Evolutionary conservation across 2,888 invertebrate genomes (phyloP), one percentile per base, ranked within the genome.

Genomic region (Mellilla xanthometata): DNA sequence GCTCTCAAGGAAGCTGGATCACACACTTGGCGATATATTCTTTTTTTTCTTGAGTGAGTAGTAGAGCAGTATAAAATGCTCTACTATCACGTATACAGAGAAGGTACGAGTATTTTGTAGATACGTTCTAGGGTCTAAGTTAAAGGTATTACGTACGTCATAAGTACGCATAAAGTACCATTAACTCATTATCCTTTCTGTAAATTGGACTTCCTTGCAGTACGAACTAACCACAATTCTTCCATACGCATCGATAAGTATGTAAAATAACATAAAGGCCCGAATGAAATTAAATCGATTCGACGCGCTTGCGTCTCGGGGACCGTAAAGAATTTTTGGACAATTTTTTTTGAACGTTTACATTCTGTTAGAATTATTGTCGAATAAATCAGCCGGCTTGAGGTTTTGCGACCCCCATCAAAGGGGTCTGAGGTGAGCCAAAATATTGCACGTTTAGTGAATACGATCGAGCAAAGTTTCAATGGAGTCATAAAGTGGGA

Each of bases 291-390:
- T 73, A 77, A 81, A 79, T 72, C 78, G 80, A 86, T 87, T 86
- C 78, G 86, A 61, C 59, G 56, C 76, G 70, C 72, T 65, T 69
- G 64, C 66, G 58, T 60, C 58, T 45, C 29, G 39, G 60, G 11
- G 49, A 60, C 65, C 81, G 76, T 88, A 85, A 87, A 83, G 73
- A 78, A 85, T 83, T 82, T 72, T 79, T 83, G 76, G 84, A 74
- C 80, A 83, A 78, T 82, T 78, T 70, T 70, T 72, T 56, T 55
- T 46, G 34, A 41, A 22, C 33, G 29, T 48, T 62, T 42, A 42
- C 41, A 15, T 40, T 28, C 41, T 62, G 68, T 78, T 82, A 84
- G 81, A 81, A 79, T 77, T 82, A 79, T 68, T 74, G 71, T 72
- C 75, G 43, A 67, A 72, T 83, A 85, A 85, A 84, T 85, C 81